Evolutionary conservation across 2,888 invertebrate species (phyloP), one percentile per base, ranked within the genome.

Genomic region (Sarcophaga caerulescens): DNA sequence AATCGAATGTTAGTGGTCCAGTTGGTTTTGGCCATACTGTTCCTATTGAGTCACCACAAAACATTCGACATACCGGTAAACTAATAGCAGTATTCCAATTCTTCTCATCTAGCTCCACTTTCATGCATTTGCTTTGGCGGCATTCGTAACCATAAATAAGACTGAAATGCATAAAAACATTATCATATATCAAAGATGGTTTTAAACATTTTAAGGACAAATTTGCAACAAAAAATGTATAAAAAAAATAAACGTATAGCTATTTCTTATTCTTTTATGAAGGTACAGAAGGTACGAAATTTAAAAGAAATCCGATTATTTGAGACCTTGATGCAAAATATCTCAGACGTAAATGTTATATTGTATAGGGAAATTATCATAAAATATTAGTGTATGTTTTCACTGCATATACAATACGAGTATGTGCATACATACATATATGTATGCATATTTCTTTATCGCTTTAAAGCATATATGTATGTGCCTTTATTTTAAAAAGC

Each of bases 1-100:
- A 92, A n/a, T 93, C 93, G 59, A 94, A 73, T 17, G 92, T 91
- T 17, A 94, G 89, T 25, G 90, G 89, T 1, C 94, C 94, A 1
- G 94, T 94, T 11, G 95, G 94, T 68, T 92, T 92, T 17, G 93
- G 93, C 93, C 93, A 93, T 6, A 93, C 73, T 81, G 94, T 88
- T 91, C 95, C 95, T 90, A 94, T 85, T 17, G 91, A 91, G 19
- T 90, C 91, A n/a, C 93, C 93, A 86, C 94, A 94, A 88, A 94
- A 94, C 63, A 94, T 89, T 80, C 94, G 92, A 87, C 94, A 94
- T 1, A 94, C 94, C 62, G 93, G 92, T 25, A 94, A 88, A 85
- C 93, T 93, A 3, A 93, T 91, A 4, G 93, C 92, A 63, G 89
- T 91, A 11, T 90, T 88, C 44, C 91, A 92, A 80, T 92, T 93